phyloP scores from a whole-genome alignment of 2,113 vertebrate species.

The Engystomops pustulosus region DNA sequence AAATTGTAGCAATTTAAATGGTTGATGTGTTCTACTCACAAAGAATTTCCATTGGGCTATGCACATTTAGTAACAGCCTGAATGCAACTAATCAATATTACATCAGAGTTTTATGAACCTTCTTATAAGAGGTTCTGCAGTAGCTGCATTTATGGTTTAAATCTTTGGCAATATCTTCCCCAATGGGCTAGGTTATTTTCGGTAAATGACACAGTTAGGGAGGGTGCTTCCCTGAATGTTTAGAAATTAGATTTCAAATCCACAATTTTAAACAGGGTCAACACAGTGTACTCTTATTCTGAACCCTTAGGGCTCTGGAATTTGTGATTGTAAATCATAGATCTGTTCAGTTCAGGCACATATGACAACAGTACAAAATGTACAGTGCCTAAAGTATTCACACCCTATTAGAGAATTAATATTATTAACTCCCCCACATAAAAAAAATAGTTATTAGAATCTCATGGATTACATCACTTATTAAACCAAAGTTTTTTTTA shows the following conservation, averaged over 20 bases:
- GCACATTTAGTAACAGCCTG: too few species aligned
- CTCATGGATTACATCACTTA: too few species aligned
- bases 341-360: not conserved
- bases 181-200: not conserved
- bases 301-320: not conserved
- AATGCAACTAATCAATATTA: too few species aligned
- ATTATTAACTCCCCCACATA: not conserved
- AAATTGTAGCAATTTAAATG: too few species aligned
- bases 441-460: too few species aligned
- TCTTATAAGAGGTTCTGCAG: not conserved
- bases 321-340: not conserved
- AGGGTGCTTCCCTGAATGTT: not conserved
- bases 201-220: not conserved
- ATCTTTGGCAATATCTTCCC: not conserved
- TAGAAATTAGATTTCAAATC: not conserved
- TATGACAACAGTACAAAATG: not conserved
- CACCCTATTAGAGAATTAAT: not conserved
- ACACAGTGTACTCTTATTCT: not conserved
- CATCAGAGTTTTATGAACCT: too few species aligned
- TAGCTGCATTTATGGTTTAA: not conserved
- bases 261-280: not conserved
- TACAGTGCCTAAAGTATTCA: not conserved
- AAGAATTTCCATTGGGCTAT: too few species aligned
- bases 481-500: not conserved
- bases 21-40: too few species aligned